Evolutionary conservation across 2,888 invertebrate species (phyloP).

Genomic region (Drosophila acutilabella): DNA sequence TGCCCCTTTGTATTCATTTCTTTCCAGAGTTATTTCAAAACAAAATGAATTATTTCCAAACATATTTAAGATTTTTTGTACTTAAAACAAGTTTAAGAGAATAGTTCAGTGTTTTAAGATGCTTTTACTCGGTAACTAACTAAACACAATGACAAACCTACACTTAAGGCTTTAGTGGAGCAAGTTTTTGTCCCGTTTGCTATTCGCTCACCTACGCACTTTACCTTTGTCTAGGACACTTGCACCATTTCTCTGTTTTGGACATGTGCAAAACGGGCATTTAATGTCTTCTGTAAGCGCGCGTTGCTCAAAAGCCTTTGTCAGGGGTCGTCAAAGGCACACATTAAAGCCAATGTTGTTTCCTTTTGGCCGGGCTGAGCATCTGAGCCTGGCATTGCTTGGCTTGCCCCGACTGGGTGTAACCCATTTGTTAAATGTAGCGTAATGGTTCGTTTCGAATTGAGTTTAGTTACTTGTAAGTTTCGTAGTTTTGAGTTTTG

Average conservation of each 20-base stretch:
- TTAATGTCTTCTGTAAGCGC: conserved; percentile 60
- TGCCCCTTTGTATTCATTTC: too few species aligned
- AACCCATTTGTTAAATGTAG: conserved; percentile 79
- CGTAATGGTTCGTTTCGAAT: conserved; percentile 69
- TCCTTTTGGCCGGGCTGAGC: conserved; percentile 5
- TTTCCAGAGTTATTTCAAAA: too few species aligned
- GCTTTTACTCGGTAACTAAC: not conserved
- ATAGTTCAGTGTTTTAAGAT: not conserved
- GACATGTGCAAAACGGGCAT: conserved; percentile 69
- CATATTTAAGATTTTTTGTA: too few species aligned
- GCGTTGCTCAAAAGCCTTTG: conserved; percentile 59
- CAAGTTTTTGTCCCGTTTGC: not conserved
- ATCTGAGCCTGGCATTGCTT: not conserved
- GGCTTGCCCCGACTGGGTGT: conserved; percentile 10
- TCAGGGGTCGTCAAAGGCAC: conserved; percentile 54
- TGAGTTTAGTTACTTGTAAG: conserved; percentile 49
- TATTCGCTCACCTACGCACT: conserved; percentile 48
- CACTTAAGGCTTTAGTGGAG: not conserved
- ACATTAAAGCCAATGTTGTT: conserved; percentile 53
- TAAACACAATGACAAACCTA: conserved; percentile 1
- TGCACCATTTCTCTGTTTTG: conserved; percentile 61
- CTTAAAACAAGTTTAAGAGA: too few species aligned
- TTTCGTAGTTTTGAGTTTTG: conserved; percentile 64
- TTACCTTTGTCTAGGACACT: conserved; percentile 60
- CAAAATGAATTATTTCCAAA: too few species aligned